A percentile compares a stretch with the other conserved stretches of the same genome.
phyloP scores from a whole-genome alignment of 1,140 invertebrate species.

The Cherax quadricarinatus region DNA sequence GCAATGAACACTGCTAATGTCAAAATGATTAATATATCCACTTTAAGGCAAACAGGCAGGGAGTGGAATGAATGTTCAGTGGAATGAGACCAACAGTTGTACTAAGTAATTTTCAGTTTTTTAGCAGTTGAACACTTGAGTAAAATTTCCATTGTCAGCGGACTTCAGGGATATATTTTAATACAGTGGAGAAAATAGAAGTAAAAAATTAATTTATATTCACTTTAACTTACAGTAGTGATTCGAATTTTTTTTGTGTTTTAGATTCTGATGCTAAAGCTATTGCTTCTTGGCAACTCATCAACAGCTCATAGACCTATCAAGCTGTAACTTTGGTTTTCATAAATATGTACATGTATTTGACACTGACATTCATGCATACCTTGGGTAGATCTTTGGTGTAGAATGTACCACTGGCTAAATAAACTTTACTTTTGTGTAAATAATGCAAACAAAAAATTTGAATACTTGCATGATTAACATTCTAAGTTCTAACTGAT shows the following conservation, averaged over 20 bases:
- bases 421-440: constrained; percentile 23
- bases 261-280: background rate
- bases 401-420: constrained; percentile 38
- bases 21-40: constrained; percentile 7
- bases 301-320: background rate
- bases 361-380: constrained; percentile 11
- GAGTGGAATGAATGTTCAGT: constrained; percentile 18
- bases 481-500: constrained; percentile 20
- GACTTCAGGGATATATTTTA: constrained; percentile 42
- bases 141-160: constrained; percentile 17
- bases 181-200: constrained; percentile 22
- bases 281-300: background rate
- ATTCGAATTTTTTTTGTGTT: constrained; percentile 28
- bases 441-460: background rate
- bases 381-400: constrained; percentile 28
- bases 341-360: constrained; percentile 45
- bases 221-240: constrained; percentile 26
- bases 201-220: constrained; percentile 22
- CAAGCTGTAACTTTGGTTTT: background rate
- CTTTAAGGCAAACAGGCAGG: constrained; percentile 47
- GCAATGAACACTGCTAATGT: constrained; percentile 14
- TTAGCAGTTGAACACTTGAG: background rate
- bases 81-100: constrained; percentile 30
- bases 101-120: constrained; percentile 26
- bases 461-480: constrained; percentile 5